Evolutionary conservation across 2,888 invertebrate genomes (phyloP), one percentile per base, ranked within the genome.

Genomic region (Tinea trinotella): DNA sequence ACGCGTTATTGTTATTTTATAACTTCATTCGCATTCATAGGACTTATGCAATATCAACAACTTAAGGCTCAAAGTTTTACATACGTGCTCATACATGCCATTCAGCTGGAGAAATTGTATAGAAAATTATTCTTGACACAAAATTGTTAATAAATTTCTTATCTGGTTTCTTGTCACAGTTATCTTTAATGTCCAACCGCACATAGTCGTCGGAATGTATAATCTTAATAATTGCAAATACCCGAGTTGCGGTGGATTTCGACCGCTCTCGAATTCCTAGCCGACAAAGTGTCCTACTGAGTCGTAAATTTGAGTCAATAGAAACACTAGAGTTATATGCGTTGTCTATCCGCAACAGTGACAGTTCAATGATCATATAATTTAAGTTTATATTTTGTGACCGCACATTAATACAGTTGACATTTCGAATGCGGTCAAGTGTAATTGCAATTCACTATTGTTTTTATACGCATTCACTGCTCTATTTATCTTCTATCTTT

Each of bases 241-340:
- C 72, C 74, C 75, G 74, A 75, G 64, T 66, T 75, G 79, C 70
- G 79, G 80, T 73, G 71, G 71, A 68, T 69, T 65, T 63, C 61
- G 30, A 68, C 74, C 75, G 67, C 76, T 73, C 63, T 70, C 69
- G 63, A 74, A 76, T 75, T 73, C 75, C 71, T 69, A 12, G 22
- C 24, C 50, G 18, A 5, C 48, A 18, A 24, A 50, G 20, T 50
- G 22, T 24, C 12, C 24, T 10, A 50, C 50, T n/a, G 12, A 22
- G 24, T 50, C 50, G 50, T 50, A 50, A 50, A 50, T 12, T 19
- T 46, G 3, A 10, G 19, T 46, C 19, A 46, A 40, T 15, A 40
- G 15, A 40, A 40, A n/a, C 40, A 13, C 19, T 19, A 46, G 18
- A 17, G 17, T 40, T 40, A 40, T 40, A n/a, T 19, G 17, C 19